Conservation (phyloP, 2,113 vertebrate genomes). For the Australoheros scitulus region DNA sequence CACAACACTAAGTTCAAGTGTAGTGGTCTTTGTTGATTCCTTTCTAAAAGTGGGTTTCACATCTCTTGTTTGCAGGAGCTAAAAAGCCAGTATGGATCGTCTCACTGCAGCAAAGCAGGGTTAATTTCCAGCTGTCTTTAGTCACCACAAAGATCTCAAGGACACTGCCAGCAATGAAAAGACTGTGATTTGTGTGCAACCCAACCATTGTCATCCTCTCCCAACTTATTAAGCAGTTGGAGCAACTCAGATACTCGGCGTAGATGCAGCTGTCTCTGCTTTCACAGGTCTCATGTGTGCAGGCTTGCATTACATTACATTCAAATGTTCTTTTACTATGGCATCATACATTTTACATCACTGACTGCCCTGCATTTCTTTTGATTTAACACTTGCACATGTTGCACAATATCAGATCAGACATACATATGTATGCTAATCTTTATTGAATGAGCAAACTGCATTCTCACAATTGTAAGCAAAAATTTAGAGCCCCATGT, state of each 20-base stretch:
- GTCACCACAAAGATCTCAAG: constrained; percentile 40
- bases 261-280: neutral
- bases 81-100: neutral
- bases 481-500: constrained; percentile 11
- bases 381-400: constrained; percentile 29
- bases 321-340: neutral
- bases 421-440: constrained; percentile 21
- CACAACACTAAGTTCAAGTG: constrained; percentile 43
- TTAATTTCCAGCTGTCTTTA: constrained; percentile 39
- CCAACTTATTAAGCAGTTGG: constrained; percentile 32
- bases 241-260: constrained; percentile 8
- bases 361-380: constrained; percentile 14
- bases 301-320: neutral
- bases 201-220: constrained; percentile 23
- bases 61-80: constrained; percentile 18
- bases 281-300: neutral
- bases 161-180: constrained; percentile 36
- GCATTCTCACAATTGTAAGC: constrained; percentile 17
- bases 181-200: constrained; percentile 36
- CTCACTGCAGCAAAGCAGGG: constrained; percentile 1
- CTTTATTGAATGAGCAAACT: constrained; percentile 44
- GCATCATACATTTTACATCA: constrained; percentile 19
- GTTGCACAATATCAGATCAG: constrained; percentile 10
- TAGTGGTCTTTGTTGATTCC: constrained; percentile 42
- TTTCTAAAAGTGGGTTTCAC: constrained; percentile 38